These are phyloP conservation scores for Steromphala cineraria DNA, from an alignment of 2,888 invertebrate genomes.

Conservation along the genomic window DNA sequence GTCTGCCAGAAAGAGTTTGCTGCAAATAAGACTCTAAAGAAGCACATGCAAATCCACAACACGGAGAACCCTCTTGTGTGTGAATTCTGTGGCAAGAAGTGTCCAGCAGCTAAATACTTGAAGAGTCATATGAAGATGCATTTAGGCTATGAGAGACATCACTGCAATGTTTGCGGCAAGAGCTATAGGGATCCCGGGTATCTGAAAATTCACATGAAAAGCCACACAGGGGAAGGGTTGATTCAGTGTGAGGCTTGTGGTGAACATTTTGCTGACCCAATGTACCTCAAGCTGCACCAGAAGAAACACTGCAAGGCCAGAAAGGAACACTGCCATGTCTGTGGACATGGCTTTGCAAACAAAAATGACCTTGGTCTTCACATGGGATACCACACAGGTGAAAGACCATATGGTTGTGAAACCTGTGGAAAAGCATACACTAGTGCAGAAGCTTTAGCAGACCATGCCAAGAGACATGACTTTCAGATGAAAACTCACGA, in stretches of 20 bases:
- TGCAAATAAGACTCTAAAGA: not conserved
- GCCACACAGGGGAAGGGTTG: slow-evolving; percentile 10
- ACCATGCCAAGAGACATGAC: not conserved
- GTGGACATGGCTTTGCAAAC: slow-evolving; percentile 1
- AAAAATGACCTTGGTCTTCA: not conserved
- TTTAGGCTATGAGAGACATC: not conserved
- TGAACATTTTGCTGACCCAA: not conserved
- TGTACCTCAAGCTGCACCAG: not conserved
- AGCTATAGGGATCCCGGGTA: not conserved
- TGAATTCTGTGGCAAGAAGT: not conserved
- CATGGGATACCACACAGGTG: not conserved
- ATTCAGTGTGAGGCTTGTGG: not conserved
- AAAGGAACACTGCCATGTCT: not conserved
- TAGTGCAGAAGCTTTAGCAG: not conserved
- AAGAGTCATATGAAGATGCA: slow-evolving; percentile 17
- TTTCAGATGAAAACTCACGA: not conserved
- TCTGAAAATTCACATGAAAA: not conserved
- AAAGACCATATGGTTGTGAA: not conserved
- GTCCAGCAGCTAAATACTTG: not conserved
- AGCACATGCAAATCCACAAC: slow-evolving; percentile 11
- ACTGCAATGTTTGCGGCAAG: slow-evolving; percentile 1
- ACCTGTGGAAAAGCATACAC: not conserved
- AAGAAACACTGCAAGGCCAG: slow-evolving; percentile 5
- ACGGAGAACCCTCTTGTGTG: slow-evolving; percentile 5
- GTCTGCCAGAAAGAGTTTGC: slow-evolving; percentile 7